These are phyloP conservation scores for Andrena dorsata DNA, from an alignment of 2,888 invertebrate species.

Conservation along the genomic window DNA sequence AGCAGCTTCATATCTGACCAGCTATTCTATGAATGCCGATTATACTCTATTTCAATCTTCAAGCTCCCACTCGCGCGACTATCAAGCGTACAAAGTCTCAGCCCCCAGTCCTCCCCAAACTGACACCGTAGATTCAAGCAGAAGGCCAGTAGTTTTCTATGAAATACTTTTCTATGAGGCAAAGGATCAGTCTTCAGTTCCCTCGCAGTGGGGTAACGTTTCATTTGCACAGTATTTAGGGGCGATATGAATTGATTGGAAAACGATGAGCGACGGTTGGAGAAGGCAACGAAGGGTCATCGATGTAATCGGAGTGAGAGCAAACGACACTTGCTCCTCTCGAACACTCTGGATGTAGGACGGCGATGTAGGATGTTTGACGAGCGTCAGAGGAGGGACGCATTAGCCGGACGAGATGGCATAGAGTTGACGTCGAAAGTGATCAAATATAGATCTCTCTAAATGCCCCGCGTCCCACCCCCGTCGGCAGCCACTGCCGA, in stretches of 20 bases:
- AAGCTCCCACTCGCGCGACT: no score
- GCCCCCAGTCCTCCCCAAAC: no score
- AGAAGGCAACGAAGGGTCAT: conserved; percentile 66
- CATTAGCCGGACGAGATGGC: conserved; percentile 78
- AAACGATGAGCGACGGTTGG: conserved; percentile 36
- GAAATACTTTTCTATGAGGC: no score
- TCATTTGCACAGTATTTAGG: conserved; percentile 30
- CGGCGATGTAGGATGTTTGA: conserved; percentile 74
- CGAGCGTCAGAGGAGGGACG: conserved; percentile 74
- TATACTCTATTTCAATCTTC: no score
- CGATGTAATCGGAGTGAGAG: conserved; percentile 76
- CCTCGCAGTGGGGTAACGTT: conserved; percentile 19
- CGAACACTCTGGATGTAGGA: conserved; percentile 69
- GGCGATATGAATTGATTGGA: conserved; percentile 49
- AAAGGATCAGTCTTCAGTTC: not conserved
- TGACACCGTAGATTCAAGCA: no score
- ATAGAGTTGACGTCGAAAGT: conserved; percentile 78
- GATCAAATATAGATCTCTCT: conserved; percentile 81
- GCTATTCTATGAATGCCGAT: no score
- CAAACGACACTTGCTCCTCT: conserved; percentile 74
- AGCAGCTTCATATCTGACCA: no score
- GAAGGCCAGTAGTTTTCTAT: no score
- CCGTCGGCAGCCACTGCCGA: conserved; percentile 45
- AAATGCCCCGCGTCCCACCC: conserved; percentile 64
- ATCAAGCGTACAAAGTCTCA: no score